Evolutionary conservation across 2,888 invertebrate genomes (phyloP).

Genomic region (Physocephala rufipes): DNA sequence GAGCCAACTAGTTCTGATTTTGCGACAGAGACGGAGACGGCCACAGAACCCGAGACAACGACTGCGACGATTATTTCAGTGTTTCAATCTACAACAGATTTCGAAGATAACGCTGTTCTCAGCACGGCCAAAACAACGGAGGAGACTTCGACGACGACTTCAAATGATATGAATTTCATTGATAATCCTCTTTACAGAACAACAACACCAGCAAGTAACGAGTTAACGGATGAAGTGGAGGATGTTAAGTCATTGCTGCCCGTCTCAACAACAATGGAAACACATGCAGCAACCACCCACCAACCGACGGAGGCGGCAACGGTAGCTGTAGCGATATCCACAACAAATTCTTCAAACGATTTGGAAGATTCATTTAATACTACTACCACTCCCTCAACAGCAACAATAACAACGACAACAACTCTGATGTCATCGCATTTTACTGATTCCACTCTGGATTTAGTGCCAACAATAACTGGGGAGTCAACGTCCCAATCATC

Average conservation of each 20-base stretch:
- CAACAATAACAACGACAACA: conserved; percentile 29
- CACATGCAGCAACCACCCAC: conserved; percentile 45
- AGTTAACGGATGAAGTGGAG: conserved; percentile 38
- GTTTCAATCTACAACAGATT: not conserved
- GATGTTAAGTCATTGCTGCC: conserved; percentile 41
- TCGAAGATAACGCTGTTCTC: conserved; percentile 7
- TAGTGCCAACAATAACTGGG: conserved; percentile 43
- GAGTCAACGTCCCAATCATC: conserved; percentile 36
- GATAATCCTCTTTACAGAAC: conserved; percentile 48
- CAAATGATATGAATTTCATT: conserved; percentile 59
- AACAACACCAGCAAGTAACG: conserved; percentile 13
- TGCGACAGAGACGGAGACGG: not conserved
- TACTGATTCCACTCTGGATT: conserved; percentile 48
- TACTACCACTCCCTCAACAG: conserved; percentile 15
- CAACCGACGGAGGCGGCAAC: conserved; percentile 47
- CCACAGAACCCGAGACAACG: conserved; percentile 17
- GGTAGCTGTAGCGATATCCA: conserved; percentile 44
- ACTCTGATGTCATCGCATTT: conserved; percentile 46
- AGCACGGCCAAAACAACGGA: conserved; percentile 23
- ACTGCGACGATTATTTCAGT: conserved; percentile 1
- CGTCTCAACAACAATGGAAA: conserved; percentile 46
- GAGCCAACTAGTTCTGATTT: conserved; percentile 16
- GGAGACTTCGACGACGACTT: conserved; percentile 53
- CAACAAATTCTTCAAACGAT: not conserved
- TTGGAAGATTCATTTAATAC: conserved; percentile 17